Conservation (phyloP, 1,140 invertebrate species). For the Galendromus occidentalis region DNA sequence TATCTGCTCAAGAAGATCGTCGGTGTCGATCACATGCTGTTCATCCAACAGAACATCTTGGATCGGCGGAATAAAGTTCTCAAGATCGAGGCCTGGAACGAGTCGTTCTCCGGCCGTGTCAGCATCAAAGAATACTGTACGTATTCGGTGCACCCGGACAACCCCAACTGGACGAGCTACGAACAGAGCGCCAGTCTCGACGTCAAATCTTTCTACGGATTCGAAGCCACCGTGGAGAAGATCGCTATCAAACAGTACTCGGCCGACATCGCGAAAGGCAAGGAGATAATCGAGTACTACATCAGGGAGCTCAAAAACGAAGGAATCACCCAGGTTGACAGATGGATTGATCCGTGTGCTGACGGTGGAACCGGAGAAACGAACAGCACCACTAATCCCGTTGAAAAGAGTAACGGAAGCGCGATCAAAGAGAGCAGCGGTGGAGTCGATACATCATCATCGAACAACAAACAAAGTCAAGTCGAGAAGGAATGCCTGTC, state of each 20-base stretch:
- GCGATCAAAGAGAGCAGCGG: conserved; percentile 9
- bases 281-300: conserved; percentile 86
- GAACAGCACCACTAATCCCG: background rate
- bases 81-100: conserved; percentile 80
- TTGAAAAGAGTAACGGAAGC: background rate
- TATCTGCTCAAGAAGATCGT: conserved; percentile 90
- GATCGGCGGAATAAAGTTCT: conserved; percentile 55
- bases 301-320: conserved; percentile 57
- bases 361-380: conserved; percentile 17
- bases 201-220: conserved; percentile 90
- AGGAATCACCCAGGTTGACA: conserved; percentile 44
- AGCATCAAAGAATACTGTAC: conserved; percentile 72
- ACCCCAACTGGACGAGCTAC: conserved; percentile 87
- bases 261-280: conserved; percentile 74
- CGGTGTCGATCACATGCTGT: conserved; percentile 76
- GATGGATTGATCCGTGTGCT: conserved; percentile 23
- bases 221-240: conserved; percentile 86
- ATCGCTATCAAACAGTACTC: conserved; percentile 93
- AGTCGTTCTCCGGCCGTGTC: conserved; percentile 67
- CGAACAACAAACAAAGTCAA: background rate
- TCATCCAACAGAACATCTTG: conserved; percentile 76
- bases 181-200: conserved; percentile 81
- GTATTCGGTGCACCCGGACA: conserved; percentile 86
- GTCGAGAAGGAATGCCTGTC: conserved; percentile 1
- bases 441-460: background rate